Conservation (phyloP, 2,888 invertebrate species). For the Pheosia tremula region DNA sequence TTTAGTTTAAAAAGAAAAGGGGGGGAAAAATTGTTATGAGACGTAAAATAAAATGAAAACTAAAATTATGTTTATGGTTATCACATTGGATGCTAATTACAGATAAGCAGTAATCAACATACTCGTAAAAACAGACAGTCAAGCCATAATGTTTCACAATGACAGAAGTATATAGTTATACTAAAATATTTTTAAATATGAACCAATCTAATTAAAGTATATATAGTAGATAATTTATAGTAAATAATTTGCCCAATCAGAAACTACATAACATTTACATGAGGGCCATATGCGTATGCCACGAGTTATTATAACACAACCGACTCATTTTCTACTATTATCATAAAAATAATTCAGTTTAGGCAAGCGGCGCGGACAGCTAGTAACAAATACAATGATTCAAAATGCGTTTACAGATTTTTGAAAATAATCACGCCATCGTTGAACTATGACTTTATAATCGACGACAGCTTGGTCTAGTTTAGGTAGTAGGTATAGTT, state of each 20-base stretch:
- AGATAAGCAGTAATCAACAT: constrained; percentile 46
- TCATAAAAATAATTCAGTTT: constrained; percentile 50
- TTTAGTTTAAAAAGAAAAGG: too few relatives aligned
- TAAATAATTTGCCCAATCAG: constrained; percentile 28
- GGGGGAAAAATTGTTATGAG: too few relatives aligned
- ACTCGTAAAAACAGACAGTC: constrained; percentile 46
- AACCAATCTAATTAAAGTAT: constrained; percentile 39
- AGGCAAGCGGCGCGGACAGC: constrained; percentile 59
- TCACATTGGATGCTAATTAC: constrained; percentile 30
- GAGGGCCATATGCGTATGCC: constrained; percentile 26
- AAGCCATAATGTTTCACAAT: constrained; percentile 60
- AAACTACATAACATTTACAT: constrained; percentile 49
- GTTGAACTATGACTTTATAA: background rate
- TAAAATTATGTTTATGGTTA: background rate
- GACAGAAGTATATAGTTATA: constrained; percentile 52
- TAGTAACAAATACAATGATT: constrained; percentile 14
- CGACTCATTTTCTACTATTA: constrained; percentile 55
- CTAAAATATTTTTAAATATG: constrained; percentile 39
- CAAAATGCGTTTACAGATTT: background rate
- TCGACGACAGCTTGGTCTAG: too few relatives aligned
- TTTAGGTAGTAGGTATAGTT: too few relatives aligned
- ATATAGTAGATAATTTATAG: constrained; percentile 20
- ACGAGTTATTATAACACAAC: constrained; percentile 40
- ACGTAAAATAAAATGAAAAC: too few relatives aligned
- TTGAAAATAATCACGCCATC: constrained; percentile 22